A percentile compares a stretch with the other conserved stretches of the same genome.
phyloP scores from a whole-genome alignment of 1,140 invertebrate genomes.

The Heliothis subflexa region DNA sequence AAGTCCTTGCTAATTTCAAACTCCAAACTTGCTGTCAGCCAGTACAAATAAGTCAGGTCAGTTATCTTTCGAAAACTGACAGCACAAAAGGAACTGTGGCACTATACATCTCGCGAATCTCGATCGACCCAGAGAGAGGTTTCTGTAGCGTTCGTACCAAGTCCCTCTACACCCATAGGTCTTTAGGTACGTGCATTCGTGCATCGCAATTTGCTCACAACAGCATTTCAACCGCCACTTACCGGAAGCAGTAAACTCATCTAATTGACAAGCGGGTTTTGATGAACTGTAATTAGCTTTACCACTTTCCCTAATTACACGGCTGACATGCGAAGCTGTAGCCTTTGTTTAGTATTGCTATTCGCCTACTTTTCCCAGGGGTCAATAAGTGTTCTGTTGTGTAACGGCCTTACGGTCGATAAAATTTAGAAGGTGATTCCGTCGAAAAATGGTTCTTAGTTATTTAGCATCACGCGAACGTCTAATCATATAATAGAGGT shows the following conservation, averaged over 20 bases:
- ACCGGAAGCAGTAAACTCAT: constrained; percentile 8
- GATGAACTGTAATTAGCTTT: constrained; percentile 20
- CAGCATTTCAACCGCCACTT: neutral
- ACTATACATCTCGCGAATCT: too few relatives aligned
- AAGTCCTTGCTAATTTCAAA: neutral
- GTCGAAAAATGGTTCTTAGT: too few relatives aligned
- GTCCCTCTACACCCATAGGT: neutral
- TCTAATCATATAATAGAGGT: too few relatives aligned
- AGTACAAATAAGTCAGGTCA: too few relatives aligned
- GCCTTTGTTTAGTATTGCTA: neutral
- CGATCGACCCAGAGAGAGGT: too few relatives aligned
- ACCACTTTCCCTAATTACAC: constrained; percentile 30
- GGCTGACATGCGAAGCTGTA: neutral
- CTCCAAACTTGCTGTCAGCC: too few relatives aligned
- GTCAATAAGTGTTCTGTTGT: neutral
- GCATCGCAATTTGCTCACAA: neutral
- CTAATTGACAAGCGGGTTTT: constrained; percentile 18
- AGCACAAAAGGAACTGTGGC: too few relatives aligned
- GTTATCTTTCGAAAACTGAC: too few relatives aligned
- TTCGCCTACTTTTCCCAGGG: neutral
- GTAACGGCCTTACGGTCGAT: neutral
- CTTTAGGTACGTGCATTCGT: neutral
- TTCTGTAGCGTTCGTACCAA: too few relatives aligned
- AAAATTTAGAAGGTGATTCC: too few relatives aligned
- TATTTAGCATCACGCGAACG: too few relatives aligned